Evolutionary conservation across 2,797 vertebrate species (phyloP), one percentile per base, ranked within the genome.

Genomic region (Gallinago solitaria): DNA sequence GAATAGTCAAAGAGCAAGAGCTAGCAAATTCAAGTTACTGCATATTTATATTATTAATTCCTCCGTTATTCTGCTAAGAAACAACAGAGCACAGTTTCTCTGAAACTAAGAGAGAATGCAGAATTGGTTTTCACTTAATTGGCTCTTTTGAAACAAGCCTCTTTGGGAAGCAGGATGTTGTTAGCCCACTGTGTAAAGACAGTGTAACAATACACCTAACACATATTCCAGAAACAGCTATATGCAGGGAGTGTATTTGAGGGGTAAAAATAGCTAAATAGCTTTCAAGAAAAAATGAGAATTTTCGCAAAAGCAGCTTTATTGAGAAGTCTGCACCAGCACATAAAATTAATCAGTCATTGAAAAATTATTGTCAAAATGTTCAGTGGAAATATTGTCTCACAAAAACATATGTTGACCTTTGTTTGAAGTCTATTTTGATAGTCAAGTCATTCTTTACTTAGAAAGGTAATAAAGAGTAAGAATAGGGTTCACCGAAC

Each of bases 41-140:
- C 68, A 32, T 79, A 67, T 95, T 91, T 95, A 35, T 97, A 43
- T 92, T 83, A 83, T 85, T 93, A 92, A 90, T 94, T 94, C 89
- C 60, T 80, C 81, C 63, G 56, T 93, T 95, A 90, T 95, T 89
- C 78, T 90, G 53, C 54, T 77, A 61, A 87, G 86, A 84, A 94
- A 95, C 77, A 90, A 90, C 2, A 1, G 88, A 84, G 63, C 81
- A 63, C 78, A 63, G 88, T 95, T 95, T 67, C 85, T 87, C 74
- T 76, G 77, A 89, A 94, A 85, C 86, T 82, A 35, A 65, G 63
- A 83, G 68, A 88, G 93, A 96, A 95, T 83, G 70, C 63, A 82
- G 88, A 86, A 86, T 95, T 94, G 77, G 60, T 93, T 95, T 96
- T 85, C 86, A 92, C 75, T 96, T 95, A 95, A 92, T 74, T 95